Evolutionary conservation across 2,797 vertebrate genomes (phyloP).

Genomic region (Lagocephalus sceleratus): DNA sequence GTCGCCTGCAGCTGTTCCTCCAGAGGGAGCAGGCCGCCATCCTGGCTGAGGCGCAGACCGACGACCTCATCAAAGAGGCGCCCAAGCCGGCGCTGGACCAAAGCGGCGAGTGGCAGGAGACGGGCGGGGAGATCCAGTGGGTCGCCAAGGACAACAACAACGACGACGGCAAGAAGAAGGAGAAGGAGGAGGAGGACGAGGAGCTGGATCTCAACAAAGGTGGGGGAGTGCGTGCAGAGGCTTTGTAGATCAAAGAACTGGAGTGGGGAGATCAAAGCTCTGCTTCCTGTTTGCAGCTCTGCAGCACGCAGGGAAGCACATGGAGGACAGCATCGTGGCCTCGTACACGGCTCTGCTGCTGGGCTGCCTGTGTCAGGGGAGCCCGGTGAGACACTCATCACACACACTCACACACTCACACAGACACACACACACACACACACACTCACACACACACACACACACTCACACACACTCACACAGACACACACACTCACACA

Average conservation of each 20-base stretch:
- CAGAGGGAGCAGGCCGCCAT: slow-evolving; percentile 90
- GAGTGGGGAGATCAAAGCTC: background rate
- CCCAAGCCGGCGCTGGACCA: slow-evolving; percentile 87
- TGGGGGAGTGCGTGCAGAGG: slow-evolving; percentile 22
- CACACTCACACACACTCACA: no score
- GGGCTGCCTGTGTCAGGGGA: slow-evolving; percentile 96
- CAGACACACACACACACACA: slow-evolving; percentile 3
- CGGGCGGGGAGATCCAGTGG: slow-evolving; percentile 95
- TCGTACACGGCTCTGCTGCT: slow-evolving; percentile 96
- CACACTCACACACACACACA: background rate
- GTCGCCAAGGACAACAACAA: slow-evolving; percentile 78
- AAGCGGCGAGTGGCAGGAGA: slow-evolving; percentile 96
- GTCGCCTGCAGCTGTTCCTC: slow-evolving; percentile 82
- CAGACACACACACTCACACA: slow-evolving; percentile 9
- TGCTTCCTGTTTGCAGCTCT: slow-evolving; percentile 76
- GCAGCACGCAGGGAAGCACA: slow-evolving; percentile 98
- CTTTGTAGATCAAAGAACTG: background rate
- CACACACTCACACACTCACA: slow-evolving; percentile 16
- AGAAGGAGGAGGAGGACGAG: slow-evolving; percentile 89
- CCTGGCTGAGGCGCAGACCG: slow-evolving; percentile 92
- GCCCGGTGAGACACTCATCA: slow-evolving; percentile 75
- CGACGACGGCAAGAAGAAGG: slow-evolving; percentile 72
- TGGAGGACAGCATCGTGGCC: slow-evolving; percentile 98
- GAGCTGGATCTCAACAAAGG: slow-evolving; percentile 98
- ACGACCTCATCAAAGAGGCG: slow-evolving; percentile 95